Conservation (phyloP, 2,797 vertebrate species). For the Rhincodon typus region DNA sequence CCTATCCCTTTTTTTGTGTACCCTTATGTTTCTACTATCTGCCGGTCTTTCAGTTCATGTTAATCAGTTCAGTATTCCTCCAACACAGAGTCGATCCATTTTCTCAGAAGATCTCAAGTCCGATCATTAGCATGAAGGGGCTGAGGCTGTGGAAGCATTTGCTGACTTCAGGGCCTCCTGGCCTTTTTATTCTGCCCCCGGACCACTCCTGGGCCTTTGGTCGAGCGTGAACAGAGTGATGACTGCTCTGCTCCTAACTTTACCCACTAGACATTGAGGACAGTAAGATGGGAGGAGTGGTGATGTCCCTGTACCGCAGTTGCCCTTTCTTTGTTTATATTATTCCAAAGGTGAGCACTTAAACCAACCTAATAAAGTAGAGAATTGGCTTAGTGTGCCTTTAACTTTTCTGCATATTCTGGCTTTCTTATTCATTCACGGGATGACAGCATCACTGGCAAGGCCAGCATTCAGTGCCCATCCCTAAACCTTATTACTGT, state of each 20-base stretch:
- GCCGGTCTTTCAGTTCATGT: background rate
- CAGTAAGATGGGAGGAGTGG: background rate
- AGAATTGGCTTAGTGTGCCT: background rate
- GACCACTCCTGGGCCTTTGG: background rate
- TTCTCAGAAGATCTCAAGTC: background rate
- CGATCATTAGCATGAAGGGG: background rate
- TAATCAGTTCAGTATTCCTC: background rate
- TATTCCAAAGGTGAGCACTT: background rate
- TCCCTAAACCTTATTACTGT: no score
- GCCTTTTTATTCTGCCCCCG: background rate
- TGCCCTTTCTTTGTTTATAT: background rate
- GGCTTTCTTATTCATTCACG: no score
- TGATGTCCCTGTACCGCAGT: background rate
- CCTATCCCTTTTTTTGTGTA: no score
- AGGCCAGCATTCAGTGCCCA: no score
- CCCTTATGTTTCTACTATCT: background rate
- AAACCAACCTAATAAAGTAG: background rate
- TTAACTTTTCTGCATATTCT: background rate
- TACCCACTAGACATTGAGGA: background rate
- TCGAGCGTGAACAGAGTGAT: background rate
- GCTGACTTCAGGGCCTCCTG: background rate
- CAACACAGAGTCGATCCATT: background rate
- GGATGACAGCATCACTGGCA: no score
- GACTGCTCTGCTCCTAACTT: background rate
- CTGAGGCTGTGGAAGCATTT: background rate